Evolutionary conservation across 2,797 vertebrate genomes (phyloP), one percentile per base, ranked within the genome.

Genomic region (Betta splendens): DNA sequence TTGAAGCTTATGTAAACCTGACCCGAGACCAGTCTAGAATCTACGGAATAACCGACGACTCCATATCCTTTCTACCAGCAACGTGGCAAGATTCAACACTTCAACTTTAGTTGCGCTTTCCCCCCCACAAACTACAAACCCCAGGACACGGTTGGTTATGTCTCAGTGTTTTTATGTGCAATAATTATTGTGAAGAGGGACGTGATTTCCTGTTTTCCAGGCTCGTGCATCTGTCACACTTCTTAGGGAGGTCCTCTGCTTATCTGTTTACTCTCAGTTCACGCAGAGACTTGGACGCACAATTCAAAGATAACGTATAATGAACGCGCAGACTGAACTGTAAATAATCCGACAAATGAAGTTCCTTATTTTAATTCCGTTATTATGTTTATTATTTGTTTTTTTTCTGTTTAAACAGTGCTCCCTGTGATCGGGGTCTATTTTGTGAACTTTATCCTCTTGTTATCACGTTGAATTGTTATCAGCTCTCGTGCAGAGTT

Each of bases 391-490:
- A 21, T 29, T 22, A 8, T 10, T 20, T 9, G 9, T 12, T 17
- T 10, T 25, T 0, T 35, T 1, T 17, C 2, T 7, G 16, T 9
- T 5, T 16, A 13, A 16, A 18, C 38, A 1, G 18, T 22, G 26
- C 1, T 12, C 13, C 5, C 15, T 33, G 25, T 8, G 47, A 21
- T 22, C 9, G 9, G 23, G 23, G 2, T 42, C 16, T 13, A 16
- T 26, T 56, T 11, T 7, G 71, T 85, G 84, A 68, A 72, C 88
- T 86, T 87, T 86, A 65, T 38, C 73, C 74, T 58, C 59, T 44
- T 76, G 72, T 75, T 86, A 82, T 86, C 80, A 72, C 13, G 29
- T 21, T 47, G 55, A 48, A 38, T 16, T 66, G 49, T 69, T 86
- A 81, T 86, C 82, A 83, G 55, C 57, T 64, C 43, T 28, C 51